Conservation (phyloP, 2,888 invertebrate genomes). For the Cephonodes hylas region DNA sequence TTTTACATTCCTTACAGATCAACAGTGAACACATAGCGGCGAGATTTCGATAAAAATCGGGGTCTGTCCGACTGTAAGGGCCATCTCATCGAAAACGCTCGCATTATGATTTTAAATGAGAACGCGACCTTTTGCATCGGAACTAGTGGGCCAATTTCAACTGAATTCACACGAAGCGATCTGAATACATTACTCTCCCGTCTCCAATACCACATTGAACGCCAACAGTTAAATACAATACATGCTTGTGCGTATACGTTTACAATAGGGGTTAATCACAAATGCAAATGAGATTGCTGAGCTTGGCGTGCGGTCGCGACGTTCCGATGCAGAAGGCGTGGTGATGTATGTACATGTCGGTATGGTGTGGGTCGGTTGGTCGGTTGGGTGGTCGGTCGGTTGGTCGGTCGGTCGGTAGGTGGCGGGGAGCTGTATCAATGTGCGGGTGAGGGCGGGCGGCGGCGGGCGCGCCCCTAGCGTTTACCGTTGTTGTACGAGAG, state of each 20-base stretch:
- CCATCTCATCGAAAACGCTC: constrained; percentile 14
- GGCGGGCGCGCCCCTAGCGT: constrained; percentile 81
- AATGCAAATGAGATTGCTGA: too few species aligned
- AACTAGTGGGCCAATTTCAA: background rate
- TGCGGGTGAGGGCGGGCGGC: constrained; percentile 30
- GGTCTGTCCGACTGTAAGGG: constrained; percentile 21
- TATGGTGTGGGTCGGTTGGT: too few species aligned
- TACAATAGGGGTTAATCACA: background rate
- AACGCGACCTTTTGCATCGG: constrained; percentile 12
- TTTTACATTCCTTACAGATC: background rate
- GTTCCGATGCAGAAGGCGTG: constrained; percentile 9
- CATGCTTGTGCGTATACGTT: background rate
- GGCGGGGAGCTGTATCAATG: constrained; percentile 36
- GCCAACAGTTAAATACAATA: background rate
- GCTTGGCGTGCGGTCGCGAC: background rate
- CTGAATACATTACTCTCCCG: background rate
- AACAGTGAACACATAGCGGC: background rate
- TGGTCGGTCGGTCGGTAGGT: constrained; percentile 17
- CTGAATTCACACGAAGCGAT: background rate
- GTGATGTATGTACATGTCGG: constrained; percentile 7
- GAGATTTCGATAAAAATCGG: background rate
- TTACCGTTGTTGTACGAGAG: constrained; percentile 95
- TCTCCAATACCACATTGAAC: background rate
- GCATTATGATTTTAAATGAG: constrained; percentile 31
- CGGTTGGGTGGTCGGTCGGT: too few species aligned